A percentile compares a stretch with the other conserved stretches of the same genome.
Conservation (phyloP, 2,888 invertebrate species). For the Meandrusa payeni region DNA sequence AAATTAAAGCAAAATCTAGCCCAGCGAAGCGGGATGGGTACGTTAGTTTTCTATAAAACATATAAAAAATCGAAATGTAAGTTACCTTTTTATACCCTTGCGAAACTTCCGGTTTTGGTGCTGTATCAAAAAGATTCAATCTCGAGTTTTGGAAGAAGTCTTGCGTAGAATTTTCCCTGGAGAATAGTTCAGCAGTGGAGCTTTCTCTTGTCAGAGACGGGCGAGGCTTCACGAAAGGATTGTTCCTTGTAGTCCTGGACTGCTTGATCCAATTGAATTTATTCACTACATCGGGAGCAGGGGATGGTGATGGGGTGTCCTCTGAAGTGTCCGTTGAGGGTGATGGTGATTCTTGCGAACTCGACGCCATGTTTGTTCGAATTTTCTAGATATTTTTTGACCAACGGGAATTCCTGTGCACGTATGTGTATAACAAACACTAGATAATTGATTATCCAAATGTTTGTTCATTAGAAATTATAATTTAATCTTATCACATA, state of each 20-base stretch:
- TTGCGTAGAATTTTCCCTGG: conserved; percentile 63
- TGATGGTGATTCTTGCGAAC: conserved; percentile 40
- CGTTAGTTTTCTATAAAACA: no score
- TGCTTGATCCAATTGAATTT: conserved; percentile 68
- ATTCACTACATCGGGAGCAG: conserved; percentile 43
- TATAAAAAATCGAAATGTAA: neutral
- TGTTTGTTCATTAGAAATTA: no score
- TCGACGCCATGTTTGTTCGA: conserved; percentile 33
- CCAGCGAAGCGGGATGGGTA: no score
- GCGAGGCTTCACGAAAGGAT: conserved; percentile 63
- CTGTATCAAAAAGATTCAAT: conserved; percentile 66
- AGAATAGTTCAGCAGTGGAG: conserved; percentile 63
- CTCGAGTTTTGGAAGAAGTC: conserved; percentile 72
- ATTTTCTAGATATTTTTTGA: neutral
- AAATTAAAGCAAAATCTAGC: no score
- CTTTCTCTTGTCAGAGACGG: conserved; percentile 66
- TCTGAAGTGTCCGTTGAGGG: conserved; percentile 45
- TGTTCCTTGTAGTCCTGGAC: conserved; percentile 52
- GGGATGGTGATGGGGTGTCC: conserved; percentile 51
- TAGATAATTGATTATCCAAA: no score
- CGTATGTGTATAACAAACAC: no score
- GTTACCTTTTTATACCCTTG: conserved; percentile 55
- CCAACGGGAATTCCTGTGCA: no score
- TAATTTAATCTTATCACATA: no score
- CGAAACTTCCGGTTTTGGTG: conserved; percentile 59